These are phyloP conservation scores for Phytoseiulus persimilis DNA, from an alignment of 2,888 invertebrate genomes.

Conservation along the genomic window DNA sequence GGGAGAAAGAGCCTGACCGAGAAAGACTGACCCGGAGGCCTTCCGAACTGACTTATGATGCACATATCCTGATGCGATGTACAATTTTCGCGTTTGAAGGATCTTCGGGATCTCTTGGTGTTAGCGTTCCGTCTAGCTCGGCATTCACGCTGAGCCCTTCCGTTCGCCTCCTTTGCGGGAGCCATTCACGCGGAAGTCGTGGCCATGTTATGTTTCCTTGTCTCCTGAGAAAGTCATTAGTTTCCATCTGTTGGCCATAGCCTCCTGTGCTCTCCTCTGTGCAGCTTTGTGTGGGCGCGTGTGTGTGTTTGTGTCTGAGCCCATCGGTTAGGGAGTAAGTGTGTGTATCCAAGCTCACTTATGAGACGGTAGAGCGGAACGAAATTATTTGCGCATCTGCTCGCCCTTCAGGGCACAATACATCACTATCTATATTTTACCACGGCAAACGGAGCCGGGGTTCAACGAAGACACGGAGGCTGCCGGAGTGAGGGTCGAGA, in stretches of 20 bases:
- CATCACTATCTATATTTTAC: background rate
- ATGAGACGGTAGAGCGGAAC: background rate
- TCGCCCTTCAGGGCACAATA: background rate
- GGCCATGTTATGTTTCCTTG: background rate
- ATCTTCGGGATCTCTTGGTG: too few relatives aligned
- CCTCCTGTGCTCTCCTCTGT: background rate
- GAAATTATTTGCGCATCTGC: slow-evolving; percentile 5
- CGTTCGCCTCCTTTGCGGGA: background rate
- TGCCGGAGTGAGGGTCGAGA: background rate
- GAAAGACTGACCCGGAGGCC: too few relatives aligned
- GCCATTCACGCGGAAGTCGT: background rate
- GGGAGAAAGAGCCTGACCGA: too few relatives aligned
- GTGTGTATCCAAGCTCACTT: background rate
- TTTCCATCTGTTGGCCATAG: background rate
- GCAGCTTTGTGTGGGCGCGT: background rate
- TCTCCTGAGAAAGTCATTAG: background rate
- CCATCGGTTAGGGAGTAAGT: background rate
- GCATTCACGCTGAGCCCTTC: background rate
- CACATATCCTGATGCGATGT: too few relatives aligned
- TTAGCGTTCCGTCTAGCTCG: too few relatives aligned
- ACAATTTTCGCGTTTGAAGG: too few relatives aligned
- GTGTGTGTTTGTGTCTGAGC: background rate
- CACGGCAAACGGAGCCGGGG: background rate
- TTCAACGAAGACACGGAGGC: background rate
- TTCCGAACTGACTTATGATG: too few relatives aligned